Evolutionary conservation across 2,888 invertebrate genomes (phyloP), one percentile per base, ranked within the genome.

Genomic region (Lasius fuliginosus): DNA sequence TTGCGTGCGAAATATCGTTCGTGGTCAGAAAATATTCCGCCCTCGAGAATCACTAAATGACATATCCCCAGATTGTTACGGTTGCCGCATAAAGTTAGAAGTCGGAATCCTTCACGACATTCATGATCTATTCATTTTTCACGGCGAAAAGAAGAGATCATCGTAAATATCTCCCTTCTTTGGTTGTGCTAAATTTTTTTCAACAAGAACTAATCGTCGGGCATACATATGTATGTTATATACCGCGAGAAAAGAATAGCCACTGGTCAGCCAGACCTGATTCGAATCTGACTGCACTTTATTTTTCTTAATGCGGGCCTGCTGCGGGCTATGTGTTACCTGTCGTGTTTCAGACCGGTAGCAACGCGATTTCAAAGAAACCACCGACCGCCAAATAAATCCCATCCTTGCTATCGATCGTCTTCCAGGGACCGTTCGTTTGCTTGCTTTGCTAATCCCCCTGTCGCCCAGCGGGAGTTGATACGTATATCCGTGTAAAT

Each of bases 391-490:
- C 79, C 89, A 84, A 89, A 89, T 89, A 89, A 89, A 89, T 89
- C 56, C 83, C 85, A 73, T 73, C 82, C 89, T 85, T 79, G 86
- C 89, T 89, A 89, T 89, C 89, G 89, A 89, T 89, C 87, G 85
- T 75, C 86, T 62, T 60, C 87, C 40, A 56, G 82, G 85, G 83
- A 85, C 79, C 86, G 75, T 87, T 86, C 77, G 62, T 81, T 60
- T 75, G 84, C 87, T 77, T 89, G 89, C 86, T 84, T 86, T 81
- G 68, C 83, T 89, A 89, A 89, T 89, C 87, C 87, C 62, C 62
- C 83, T 65, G 76, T 89, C 87, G 86, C 87, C 85, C 84, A 89
- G 82, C 65, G 87, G 87, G 89, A 89, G 89, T 89, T 87, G 87
- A 62, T 86, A 82, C 85, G 75, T 83, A 86, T 86, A 86, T 86